Evolutionary conservation across 1,140 invertebrate genomes (phyloP), one percentile per base, ranked within the genome.

Genomic region (Mamestra configurata): DNA sequence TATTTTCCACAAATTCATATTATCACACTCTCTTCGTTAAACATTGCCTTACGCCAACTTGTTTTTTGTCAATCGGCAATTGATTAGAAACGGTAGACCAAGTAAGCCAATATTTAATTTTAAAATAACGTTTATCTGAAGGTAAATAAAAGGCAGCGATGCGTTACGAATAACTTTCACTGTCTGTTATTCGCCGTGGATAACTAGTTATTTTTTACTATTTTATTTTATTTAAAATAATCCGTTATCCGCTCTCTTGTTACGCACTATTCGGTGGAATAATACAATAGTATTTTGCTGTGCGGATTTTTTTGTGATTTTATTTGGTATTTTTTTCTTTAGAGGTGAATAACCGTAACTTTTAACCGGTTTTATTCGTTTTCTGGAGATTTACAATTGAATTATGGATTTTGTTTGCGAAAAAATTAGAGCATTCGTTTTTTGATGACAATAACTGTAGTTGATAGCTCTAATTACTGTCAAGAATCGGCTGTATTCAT

Each of bases 91-190:
- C 72, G 77, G 66, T 24, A 43, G 61, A 53, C 31, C 66, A 71
- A 55, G 35, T 75, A 72, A 83, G 78, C 71, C 72, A 79, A 83
- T 83, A 83, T 83, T 83, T 79, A 78, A 57, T 66, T 79, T 72
- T 24, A 73, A 79, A 79, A 66, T 75, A 75, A 72, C 53, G 51
- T 72, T 73, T 46, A 77, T 8, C 43, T 35, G 31, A 73, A 73
- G 57, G 40, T 51, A 77, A 61, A 53, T 75, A 82, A 37, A 20
- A 49, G 13, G 53, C 77, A 66, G 49, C 46, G 71, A 79, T 49
- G 81, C 77, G 81, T 79, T 49, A 79, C 57, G 77, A 81, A 82
- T 76, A 73, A 78, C 82, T 83, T 78, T 83, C 76, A 83, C 82
- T 80, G 72, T 83, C 75, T n/a, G 75, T 77, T 77, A 77, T 66